Base-by-base conservation (phyloP, 2,888 invertebrate genomes). In the Muscina levida region DNA sequence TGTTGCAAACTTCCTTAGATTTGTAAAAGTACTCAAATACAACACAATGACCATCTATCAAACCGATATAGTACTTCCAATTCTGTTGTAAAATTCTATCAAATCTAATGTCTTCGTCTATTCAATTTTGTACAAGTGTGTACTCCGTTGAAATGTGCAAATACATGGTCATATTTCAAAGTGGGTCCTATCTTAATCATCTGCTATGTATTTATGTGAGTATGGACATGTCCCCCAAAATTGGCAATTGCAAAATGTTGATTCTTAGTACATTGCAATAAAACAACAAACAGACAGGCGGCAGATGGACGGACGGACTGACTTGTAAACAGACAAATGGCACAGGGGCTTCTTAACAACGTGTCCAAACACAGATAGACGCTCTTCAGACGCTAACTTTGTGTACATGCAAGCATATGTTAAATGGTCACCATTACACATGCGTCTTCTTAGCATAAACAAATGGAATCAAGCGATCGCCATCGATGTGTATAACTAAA, bases 221-320 rank as follows among this genome's bases (percentile, higher is more conserved):
- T 17, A 19, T 48, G 19, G 10, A 19, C 48, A 15, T 15, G 5
- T 31, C 67, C 72, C 65, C 68, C 72, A 65, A 72, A 79, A 79
- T 72, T 79, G 76, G 79, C 62, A 76, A 76, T 79, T 76, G 75
- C 79, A 68, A 79, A 79, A 79, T 56, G 26, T 74, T 53, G 17
- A 13, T 70, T 71, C 26, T 73, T 71, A n/a, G n/a, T n/a, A 42
- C 22, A 22, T 67, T 70, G 78, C 78, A 67, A 31, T 42, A 31
- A 57, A 53, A 74, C 11, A 72, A 68, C 74, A 67, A 66, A 57
- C 57, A 72, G 71, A 71, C 71, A 37, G 66, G 15, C 65, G 31
- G 39, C 71, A 75, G 8, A 15, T 17, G 75, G n/a, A 79, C 79
- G 53, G 19, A n/a, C 48, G 15, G 8, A 19, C 4, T 17, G 13